Evolutionary conservation across 2,113 vertebrate genomes (phyloP).

Genomic region (Spermophilus dauricus): DNA sequence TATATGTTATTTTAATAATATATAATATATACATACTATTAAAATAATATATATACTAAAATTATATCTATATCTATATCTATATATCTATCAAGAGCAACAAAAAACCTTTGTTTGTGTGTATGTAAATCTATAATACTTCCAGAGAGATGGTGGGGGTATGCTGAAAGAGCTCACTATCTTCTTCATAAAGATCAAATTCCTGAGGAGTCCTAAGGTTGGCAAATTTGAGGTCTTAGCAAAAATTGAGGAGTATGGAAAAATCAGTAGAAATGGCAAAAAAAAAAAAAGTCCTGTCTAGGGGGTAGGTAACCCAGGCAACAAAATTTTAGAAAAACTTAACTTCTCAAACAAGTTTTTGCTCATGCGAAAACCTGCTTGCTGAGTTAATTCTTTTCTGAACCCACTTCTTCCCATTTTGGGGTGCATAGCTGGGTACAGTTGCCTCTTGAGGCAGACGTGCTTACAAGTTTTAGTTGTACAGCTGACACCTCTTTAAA

Average conservation of each 20-base stretch:
- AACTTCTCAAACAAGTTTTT: conserved; percentile 8
- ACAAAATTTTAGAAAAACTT: neutral
- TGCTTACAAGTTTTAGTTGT: neutral
- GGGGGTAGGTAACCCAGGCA: no score
- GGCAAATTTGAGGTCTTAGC: neutral
- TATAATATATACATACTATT: no score
- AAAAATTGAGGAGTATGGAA: neutral
- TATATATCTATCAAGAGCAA: no score
- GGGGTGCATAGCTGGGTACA: neutral
- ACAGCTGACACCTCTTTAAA: neutral
- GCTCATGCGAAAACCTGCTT: neutral
- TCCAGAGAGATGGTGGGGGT: fast-evolving
- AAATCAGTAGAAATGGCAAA: neutral
- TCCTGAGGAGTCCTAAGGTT: neutral
- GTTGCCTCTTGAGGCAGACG: neutral
- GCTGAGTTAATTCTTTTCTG: neutral
- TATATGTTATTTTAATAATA: no score
- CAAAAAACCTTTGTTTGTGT: neutral
- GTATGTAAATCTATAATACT: neutral
- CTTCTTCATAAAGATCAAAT: neutral
- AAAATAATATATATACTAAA: no score
- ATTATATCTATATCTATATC: no score
- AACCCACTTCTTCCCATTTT: neutral
- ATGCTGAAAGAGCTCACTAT: neutral
- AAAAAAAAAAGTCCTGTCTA: neutral